Conservation (phyloP, 37 sponge, comb jelly and placozoan species). For the Crambe crambe region DNA sequence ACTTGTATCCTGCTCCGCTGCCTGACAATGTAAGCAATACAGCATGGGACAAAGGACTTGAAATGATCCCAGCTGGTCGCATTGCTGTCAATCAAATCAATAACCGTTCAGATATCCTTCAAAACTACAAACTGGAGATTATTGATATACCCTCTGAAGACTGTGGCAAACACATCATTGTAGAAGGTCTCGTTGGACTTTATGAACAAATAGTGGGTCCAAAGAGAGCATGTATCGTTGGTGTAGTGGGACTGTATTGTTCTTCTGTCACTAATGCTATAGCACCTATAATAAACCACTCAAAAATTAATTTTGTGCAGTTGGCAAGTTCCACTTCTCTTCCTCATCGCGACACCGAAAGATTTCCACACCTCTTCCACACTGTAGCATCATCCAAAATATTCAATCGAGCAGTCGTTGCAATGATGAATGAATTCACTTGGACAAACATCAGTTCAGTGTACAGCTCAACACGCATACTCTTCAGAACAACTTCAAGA, state of each 20-base stretch:
- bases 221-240: slow-evolving; percentile 8
- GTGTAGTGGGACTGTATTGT: slow-evolving; percentile 32
- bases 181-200: neutral
- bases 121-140: slow-evolving; percentile 38
- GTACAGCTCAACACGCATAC: neutral
- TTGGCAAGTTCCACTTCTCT: slow-evolving; percentile 29
- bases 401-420: slow-evolving; percentile 9
- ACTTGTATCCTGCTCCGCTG: slow-evolving; percentile 22
- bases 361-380: slow-evolving; percentile 11
- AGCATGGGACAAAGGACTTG: slow-evolving; percentile 26
- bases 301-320: slow-evolving; percentile 16
- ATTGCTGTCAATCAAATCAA: slow-evolving; percentile 55
- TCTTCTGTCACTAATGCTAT: slow-evolving; percentile 17
- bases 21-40: slow-evolving; percentile 1
- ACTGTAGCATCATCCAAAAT: slow-evolving; percentile 3
- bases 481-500: neutral
- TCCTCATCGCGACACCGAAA: neutral
- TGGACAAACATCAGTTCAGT: slow-evolving; percentile 17
- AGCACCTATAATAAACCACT: slow-evolving; percentile 9
- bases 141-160: slow-evolving; percentile 20
- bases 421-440: slow-evolving; percentile 12
- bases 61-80: slow-evolving; percentile 52
- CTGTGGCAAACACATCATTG: neutral
- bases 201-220: neutral
- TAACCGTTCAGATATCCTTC: slow-evolving; percentile 19